Evolutionary conservation across 64 coral and sea anemone species (phyloP).

Genomic region (Dendronephthya gigantea): DNA sequence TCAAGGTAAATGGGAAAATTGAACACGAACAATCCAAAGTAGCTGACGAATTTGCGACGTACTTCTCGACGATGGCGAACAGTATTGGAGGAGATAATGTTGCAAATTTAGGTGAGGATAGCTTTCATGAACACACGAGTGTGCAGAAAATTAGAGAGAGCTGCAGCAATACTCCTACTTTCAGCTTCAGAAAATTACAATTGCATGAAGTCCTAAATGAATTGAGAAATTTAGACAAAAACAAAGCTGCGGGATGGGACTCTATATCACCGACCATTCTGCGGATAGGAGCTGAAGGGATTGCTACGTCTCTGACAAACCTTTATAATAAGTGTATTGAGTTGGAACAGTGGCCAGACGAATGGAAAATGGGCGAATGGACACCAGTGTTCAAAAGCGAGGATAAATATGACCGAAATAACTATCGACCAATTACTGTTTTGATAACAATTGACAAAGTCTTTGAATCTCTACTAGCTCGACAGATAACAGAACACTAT

Average conservation of each 20-base stretch:
- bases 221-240: not conserved
- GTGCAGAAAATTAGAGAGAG: not conserved
- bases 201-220: not conserved
- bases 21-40: conserved; percentile 3
- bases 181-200: not conserved
- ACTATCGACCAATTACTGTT: conserved; percentile 16
- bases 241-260: not conserved
- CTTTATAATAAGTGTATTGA: not conserved
- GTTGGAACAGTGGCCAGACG: not conserved
- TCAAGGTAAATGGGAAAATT: not conserved
- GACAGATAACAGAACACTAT: conserved; percentile 5
- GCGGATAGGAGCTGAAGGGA: not conserved
- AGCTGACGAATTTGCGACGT: not conserved
- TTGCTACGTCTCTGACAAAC: conserved; percentile 1
- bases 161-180: not conserved
- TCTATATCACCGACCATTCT: not conserved
- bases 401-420: not conserved
- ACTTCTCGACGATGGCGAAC: conserved; percentile 38
- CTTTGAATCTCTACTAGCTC: not conserved
- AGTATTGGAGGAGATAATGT: conserved; percentile 26
- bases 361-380: conserved; percentile 21
- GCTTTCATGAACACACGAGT: not conserved
- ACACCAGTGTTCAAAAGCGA: conserved; percentile 10
- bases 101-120: not conserved
- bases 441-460: conserved; percentile 4